Percentiles rank a stretch among this genome's conserved stretches.
phyloP scores from a whole-genome alignment of 2,888 invertebrate species.

The Rhimphoctona megacephalus region DNA sequence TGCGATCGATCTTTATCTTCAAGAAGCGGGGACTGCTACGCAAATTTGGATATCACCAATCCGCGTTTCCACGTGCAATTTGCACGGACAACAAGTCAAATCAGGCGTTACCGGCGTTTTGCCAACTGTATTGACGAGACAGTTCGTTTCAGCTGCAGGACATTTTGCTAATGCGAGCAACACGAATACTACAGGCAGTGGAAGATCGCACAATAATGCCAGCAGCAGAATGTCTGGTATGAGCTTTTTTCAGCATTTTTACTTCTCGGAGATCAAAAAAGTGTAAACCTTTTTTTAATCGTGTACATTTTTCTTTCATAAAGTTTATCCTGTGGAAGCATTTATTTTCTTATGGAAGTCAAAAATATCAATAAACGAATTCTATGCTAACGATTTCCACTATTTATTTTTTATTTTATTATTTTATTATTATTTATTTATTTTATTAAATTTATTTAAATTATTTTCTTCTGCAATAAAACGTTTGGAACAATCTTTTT shows the following conservation, averaged over 20 bases:
- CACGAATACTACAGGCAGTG: slow-evolving; percentile 89
- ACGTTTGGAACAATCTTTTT: no score
- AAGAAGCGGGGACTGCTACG: slow-evolving; percentile 94
- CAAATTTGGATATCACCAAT: slow-evolving; percentile 96
- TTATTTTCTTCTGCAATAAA: background rate
- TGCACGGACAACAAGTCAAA: slow-evolving; percentile 96
- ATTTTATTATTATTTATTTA: no score
- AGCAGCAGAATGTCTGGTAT: slow-evolving; percentile 84
- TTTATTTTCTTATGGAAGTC: no score
- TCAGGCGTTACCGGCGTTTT: slow-evolving; percentile 95
- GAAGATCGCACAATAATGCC: slow-evolving; percentile 86
- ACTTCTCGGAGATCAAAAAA: background rate
- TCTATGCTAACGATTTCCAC: background rate
- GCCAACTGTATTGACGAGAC: slow-evolving; percentile 89
- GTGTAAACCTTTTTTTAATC: no score
- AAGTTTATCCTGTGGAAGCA: no score
- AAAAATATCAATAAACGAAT: no score
- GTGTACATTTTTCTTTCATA: no score
- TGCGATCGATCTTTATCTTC: slow-evolving; percentile 95
- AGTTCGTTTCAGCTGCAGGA: slow-evolving; percentile 88
- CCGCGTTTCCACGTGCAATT: slow-evolving; percentile 95
- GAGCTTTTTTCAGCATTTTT: background rate
- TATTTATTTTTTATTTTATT: no score
- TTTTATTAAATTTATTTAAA: no score
- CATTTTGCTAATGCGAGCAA: slow-evolving; percentile 86